Evolutionary conservation across 64 coral and sea anemone genomes (phyloP), one percentile per base, ranked within the genome.

Genomic region (Montipora efflorescens): DNA sequence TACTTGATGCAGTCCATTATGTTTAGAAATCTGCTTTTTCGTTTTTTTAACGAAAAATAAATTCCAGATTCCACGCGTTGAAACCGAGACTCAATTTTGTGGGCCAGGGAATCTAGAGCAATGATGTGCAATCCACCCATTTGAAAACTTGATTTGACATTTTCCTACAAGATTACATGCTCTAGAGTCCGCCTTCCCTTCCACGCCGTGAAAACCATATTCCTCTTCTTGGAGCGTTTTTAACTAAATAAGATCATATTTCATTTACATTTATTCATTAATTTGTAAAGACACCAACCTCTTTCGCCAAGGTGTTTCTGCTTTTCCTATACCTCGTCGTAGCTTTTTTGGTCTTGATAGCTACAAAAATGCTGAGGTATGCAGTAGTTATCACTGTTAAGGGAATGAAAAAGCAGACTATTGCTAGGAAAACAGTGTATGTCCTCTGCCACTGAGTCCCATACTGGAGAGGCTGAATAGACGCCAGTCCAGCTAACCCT

Each of bases 351-450:
- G 44, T 61, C 22, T 81, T 91, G 45, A 88, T 36, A n/a, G 67
- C 49, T 9, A 45, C 8, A 58, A 95, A 91, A 48, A 95, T 89
- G 55, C 80, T 59, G 12, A 76, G 44, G 82, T 95, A 95, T 55
- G 94, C 88, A 48, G 77, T 66, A 12, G 73, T 59, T 22, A 95
- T 95, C 22, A 95, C 90, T 5, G 28, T 67, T 4, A 76, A 70
- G 15, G 94, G 94, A 71, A 95, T 9, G 15, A 95, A 95, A 73
- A 95, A 95, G 62, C 88, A 91, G 7, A 70, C 22, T 5, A 44
- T 91, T 57, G 94, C 76, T 3, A 45, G 87, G 13, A 91, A 14
- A 21, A 95, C 45, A 1, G 94, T 95, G 64, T 95, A 95, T 36
- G 48, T 58, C 5, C 14, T 71, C 20, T 91, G 59, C 94, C 94